A percentile compares a stretch with the other conserved stretches of the same genome.
Evolutionary conservation across 2,888 invertebrate genomes (phyloP).

Genomic region (Ochropacha duplaris): DNA sequence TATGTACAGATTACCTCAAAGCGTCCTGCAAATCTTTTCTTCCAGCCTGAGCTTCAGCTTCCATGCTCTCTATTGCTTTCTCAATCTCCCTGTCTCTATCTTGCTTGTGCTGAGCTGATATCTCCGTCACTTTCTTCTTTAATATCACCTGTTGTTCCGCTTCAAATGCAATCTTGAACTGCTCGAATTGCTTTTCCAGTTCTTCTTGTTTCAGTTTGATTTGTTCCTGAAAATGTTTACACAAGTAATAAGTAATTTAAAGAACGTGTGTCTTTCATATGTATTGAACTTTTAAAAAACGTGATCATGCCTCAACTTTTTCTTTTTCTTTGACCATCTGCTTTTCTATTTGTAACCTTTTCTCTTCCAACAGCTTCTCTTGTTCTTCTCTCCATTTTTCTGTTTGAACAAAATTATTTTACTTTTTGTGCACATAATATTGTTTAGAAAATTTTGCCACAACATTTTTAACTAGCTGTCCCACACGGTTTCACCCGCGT

Average conservation of each 20-base stretch:
- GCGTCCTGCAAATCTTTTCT: constrained; percentile 85
- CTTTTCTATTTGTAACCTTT: constrained; percentile 50
- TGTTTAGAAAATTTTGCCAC: too few relatives aligned
- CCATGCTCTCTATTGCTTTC: constrained; percentile 86
- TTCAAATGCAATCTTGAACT: constrained; percentile 84
- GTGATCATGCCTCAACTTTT: constrained; percentile 44
- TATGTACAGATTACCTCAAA: constrained; percentile 53
- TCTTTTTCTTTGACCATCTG: constrained; percentile 55
- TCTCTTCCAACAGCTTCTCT: constrained; percentile 57
- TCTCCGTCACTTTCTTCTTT: constrained; percentile 86
- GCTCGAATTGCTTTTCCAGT: constrained; percentile 83
- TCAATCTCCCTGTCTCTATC: constrained; percentile 92
- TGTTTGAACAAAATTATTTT: constrained; percentile 19
- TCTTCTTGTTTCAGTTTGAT: constrained; percentile 84
- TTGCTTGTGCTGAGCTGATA: constrained; percentile 86
- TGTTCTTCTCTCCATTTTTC: constrained; percentile 68
- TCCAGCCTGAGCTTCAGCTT: constrained; percentile 84
- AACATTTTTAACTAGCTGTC: too few relatives aligned
- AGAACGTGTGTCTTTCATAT: too few relatives aligned
- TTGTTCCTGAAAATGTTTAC: constrained; percentile 46
- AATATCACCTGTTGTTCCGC: constrained; percentile 84
- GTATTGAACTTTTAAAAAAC: too few relatives aligned
- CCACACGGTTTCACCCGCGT: too few relatives aligned
- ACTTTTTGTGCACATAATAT: not conserved
- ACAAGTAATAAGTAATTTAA: too few relatives aligned